Evolutionary conservation across 1,140 invertebrate genomes (phyloP).

Genomic region (Danaus plexippus): DNA sequence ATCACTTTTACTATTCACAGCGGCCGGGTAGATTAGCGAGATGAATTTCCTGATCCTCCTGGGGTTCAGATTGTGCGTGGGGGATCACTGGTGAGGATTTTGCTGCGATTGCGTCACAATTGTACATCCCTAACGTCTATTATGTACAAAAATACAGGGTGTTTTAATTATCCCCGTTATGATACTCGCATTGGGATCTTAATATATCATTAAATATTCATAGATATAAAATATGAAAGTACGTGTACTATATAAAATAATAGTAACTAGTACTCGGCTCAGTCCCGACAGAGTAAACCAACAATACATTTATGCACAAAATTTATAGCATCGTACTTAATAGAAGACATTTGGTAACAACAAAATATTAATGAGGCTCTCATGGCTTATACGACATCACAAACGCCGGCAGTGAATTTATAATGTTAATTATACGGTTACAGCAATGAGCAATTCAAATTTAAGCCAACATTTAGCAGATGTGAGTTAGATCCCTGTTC

Average conservation of each 20-base stretch:
- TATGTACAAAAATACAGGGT: constrained; percentile 14
- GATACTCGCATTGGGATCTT: neutral
- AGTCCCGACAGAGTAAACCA: no score
- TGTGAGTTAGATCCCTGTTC: constrained; percentile 32
- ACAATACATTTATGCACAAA: no score
- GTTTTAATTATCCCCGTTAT: constrained; percentile 13
- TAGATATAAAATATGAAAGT: no score
- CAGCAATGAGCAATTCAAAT: constrained; percentile 40
- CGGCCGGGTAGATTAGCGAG: constrained; percentile 55
- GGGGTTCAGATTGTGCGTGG: constrained; percentile 47
- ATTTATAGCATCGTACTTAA: no score
- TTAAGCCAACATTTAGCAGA: constrained; percentile 18
- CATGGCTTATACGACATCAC: no score
- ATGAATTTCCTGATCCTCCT: constrained; percentile 58
- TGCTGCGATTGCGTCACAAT: constrained; percentile 37
- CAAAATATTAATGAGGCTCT: no score
- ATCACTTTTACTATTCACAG: constrained; percentile 67
- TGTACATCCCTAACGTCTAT: constrained; percentile 31
- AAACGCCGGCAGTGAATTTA: constrained; percentile 5
- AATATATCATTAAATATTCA: no score
- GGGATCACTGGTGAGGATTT: constrained; percentile 41
- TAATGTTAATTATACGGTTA: constrained; percentile 32
- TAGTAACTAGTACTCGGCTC: no score
- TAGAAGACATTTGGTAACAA: no score
- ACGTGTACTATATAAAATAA: no score